A percentile compares a stretch with the other conserved stretches of the same genome.
Conservation (phyloP, 2,888 invertebrate species). For the Harpalus rubripes region DNA sequence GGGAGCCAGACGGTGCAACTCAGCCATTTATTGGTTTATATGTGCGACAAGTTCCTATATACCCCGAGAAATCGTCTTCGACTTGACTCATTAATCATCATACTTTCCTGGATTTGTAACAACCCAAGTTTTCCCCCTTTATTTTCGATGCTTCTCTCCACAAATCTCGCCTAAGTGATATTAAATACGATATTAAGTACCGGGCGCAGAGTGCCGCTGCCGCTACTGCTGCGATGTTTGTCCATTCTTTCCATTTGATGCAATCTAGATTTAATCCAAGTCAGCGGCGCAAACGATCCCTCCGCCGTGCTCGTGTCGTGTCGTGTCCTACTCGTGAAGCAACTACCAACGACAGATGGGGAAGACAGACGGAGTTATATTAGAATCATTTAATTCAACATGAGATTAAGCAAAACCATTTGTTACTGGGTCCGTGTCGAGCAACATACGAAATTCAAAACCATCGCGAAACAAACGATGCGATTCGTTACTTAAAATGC, state of each 20-base stretch:
- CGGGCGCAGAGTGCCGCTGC: conserved; percentile 15
- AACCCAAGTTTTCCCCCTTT: conserved; percentile 55
- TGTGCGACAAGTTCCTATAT: conserved; percentile 31
- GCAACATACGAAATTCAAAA: conserved; percentile 63
- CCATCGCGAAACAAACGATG: conserved; percentile 64
- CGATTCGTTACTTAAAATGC: conserved; percentile 65
- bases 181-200: conserved; percentile 62
- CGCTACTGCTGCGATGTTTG: conserved; percentile 13
- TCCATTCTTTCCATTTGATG: conserved; percentile 54
- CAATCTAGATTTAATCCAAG: conserved; percentile 64
- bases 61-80: conserved; percentile 23
- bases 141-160: conserved; percentile 52
- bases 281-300: conserved; percentile 26
- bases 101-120: conserved; percentile 61
- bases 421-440: conserved; percentile 63
- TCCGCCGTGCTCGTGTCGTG: background rate
- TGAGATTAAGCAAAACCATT: conserved; percentile 66
- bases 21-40: conserved; percentile 61
- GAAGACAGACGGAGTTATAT: conserved; percentile 65
- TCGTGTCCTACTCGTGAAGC: background rate
- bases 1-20: conserved; percentile 49
- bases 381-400: conserved; percentile 67
- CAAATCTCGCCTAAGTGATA: conserved; percentile 65
- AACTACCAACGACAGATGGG: conserved; percentile 58
- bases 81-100: conserved; percentile 58